phyloP scores from a whole-genome alignment of 2,113 vertebrate genomes.

The Gadus chalcogrammus region DNA sequence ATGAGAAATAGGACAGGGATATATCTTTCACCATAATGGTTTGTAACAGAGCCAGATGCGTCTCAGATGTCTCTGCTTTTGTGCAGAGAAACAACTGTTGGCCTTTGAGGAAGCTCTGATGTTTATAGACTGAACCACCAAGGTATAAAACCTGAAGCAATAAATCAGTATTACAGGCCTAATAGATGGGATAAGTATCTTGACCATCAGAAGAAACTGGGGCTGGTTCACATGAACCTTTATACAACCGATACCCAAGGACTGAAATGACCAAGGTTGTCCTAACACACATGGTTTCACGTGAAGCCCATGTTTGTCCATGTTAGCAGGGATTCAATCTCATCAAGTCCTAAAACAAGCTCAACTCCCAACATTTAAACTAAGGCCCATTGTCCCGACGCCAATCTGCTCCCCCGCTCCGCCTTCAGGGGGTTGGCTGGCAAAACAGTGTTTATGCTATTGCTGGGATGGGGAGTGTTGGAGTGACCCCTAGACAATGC shows the following conservation, averaged over 20 bases:
- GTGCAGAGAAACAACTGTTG: too few species aligned
- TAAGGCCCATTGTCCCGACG: conserved; percentile 59
- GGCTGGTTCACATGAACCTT: background rate
- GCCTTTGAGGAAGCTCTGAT: too few species aligned
- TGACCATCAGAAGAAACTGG: too few species aligned
- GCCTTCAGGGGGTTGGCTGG: conserved; percentile 52
- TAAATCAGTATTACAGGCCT: too few species aligned
- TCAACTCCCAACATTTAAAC: conserved; percentile 49
- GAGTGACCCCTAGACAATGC: conserved; percentile 57
- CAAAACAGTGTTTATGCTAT: conserved; percentile 74
- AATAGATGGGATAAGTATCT: too few species aligned
- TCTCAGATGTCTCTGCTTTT: too few species aligned
- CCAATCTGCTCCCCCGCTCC: conserved; percentile 44
- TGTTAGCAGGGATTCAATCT: conserved; percentile 44
- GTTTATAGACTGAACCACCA: too few species aligned
- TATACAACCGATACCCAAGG: too few species aligned
- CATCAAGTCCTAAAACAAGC: conserved; percentile 64
- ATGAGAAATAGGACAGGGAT: conserved; percentile 16
- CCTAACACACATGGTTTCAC: conserved; percentile 49
- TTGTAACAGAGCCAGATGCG: background rate
- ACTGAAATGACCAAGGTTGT: conserved; percentile 3
- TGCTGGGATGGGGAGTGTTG: conserved; percentile 57
- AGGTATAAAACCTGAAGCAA: too few species aligned
- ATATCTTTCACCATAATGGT: background rate
- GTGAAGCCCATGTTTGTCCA: conserved; percentile 35